Evolutionary conservation across 1,140 invertebrate genomes (phyloP).

Genomic region (Drosophila mauritiana): DNA sequence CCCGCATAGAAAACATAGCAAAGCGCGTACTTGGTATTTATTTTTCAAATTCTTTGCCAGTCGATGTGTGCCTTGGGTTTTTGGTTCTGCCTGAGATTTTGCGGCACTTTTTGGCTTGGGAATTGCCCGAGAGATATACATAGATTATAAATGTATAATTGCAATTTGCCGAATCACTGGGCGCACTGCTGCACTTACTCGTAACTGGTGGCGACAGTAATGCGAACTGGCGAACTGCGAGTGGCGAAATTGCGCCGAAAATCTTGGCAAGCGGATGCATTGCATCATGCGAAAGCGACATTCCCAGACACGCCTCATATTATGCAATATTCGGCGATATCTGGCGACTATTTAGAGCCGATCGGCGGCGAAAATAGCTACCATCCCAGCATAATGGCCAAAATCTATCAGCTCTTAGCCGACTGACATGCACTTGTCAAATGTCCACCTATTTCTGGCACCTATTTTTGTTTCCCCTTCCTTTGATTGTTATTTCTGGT

Average conservation of each 20-base stretch:
- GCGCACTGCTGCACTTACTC: slow-evolving; percentile 35
- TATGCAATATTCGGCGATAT: slow-evolving; percentile 67
- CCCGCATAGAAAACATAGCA: slow-evolving; percentile 65
- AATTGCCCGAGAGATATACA: slow-evolving; percentile 34
- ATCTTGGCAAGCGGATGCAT: slow-evolving; percentile 66
- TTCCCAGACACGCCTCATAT: slow-evolving; percentile 77
- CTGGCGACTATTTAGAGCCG: slow-evolving; percentile 61
- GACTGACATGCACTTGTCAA: slow-evolving; percentile 79
- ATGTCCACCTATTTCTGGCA: slow-evolving; percentile 70
- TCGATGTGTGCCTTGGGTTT: background rate
- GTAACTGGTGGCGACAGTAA: slow-evolving; percentile 63
- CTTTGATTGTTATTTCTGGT: slow-evolving; percentile 50
- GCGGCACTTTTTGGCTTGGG: slow-evolving; percentile 28
- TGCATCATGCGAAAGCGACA: slow-evolving; percentile 75
- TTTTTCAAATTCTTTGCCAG: slow-evolving; percentile 45
- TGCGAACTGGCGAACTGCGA: slow-evolving; percentile 18
- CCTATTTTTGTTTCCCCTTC: slow-evolving; percentile 20
- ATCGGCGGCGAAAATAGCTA: slow-evolving; percentile 38
- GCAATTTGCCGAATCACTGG: slow-evolving; percentile 58
- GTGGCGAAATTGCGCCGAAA: slow-evolving; percentile 47
- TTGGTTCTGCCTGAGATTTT: slow-evolving; percentile 16
- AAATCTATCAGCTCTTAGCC: slow-evolving; percentile 20
- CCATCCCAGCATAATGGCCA: slow-evolving; percentile 34
- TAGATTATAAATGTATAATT: slow-evolving; percentile 56
- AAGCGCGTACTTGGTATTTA: slow-evolving; percentile 67